phyloP scores from a whole-genome alignment of 53 echinoderm and acorn worm genomes.

The Holothuria scabra region DNA sequence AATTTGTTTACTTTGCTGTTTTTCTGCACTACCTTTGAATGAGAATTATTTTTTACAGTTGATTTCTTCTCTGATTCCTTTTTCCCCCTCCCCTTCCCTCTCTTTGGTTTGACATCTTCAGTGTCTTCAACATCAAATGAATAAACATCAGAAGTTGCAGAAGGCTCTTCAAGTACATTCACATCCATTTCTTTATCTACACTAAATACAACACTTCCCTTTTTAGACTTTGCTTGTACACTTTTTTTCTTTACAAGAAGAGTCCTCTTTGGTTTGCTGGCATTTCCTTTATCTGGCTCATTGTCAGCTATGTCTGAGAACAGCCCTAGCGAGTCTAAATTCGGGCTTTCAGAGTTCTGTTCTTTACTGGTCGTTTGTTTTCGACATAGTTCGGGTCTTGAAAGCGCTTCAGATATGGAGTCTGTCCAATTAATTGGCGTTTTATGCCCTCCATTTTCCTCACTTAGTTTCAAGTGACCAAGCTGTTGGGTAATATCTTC shows the following conservation, averaged over 20 bases:
- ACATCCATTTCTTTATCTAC: neutral
- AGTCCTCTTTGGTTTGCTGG: neutral
- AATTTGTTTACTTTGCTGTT: too few species aligned
- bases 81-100: constrained; percentile 40
- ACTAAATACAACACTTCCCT: constrained; percentile 59
- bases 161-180: constrained; percentile 1
- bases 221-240: constrained; percentile 59
- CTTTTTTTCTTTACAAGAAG: constrained; percentile 21
- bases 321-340: constrained; percentile 69
- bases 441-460: neutral
- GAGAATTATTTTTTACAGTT: neutral
- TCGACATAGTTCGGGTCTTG: constrained; percentile 77
- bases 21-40: too few species aligned
- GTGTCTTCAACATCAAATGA: constrained; percentile 58
- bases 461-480: constrained; percentile 1
- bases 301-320: constrained; percentile 70
- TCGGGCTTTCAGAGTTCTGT: constrained; percentile 16
- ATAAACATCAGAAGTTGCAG: constrained; percentile 49
- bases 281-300: neutral
- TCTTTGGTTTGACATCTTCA: constrained; percentile 52
- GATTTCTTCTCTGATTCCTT: constrained; percentile 45
- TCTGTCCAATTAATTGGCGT: constrained; percentile 22
- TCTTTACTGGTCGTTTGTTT: constrained; percentile 59
- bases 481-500: constrained; percentile 33
- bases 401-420: constrained; percentile 1